Percentiles rank a stretch among this genome's conserved stretches.
Evolutionary conservation across 2,888 invertebrate species (phyloP).

Genomic region (Drosophila tripunctata): DNA sequence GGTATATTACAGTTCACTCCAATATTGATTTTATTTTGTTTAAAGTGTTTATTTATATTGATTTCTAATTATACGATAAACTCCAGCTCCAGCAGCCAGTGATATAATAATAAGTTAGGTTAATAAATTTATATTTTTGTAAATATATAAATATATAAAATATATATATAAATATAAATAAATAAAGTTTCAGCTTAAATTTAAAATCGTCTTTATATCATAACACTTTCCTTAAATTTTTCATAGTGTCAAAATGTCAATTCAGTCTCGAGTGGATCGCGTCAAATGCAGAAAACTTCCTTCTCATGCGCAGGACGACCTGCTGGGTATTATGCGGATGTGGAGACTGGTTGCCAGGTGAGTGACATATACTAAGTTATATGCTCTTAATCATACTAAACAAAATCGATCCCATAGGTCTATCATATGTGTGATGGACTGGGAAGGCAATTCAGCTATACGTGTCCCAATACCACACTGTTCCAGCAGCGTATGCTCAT

Average conservation of each 20-base stretch:
- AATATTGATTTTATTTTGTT: no score
- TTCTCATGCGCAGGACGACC: slow-evolving; percentile 89
- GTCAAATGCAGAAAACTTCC: slow-evolving; percentile 84
- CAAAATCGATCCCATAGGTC: slow-evolving; percentile 85
- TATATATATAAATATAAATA: no score
- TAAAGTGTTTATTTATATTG: no score
- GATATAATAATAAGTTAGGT: no score
- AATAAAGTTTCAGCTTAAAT: no score
- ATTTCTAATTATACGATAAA: no score
- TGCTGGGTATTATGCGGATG: slow-evolving; percentile 90
- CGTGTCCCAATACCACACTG: slow-evolving; percentile 91
- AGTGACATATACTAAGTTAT: slow-evolving; percentile 30
- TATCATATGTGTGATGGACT: slow-evolving; percentile 93
- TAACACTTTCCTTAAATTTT: neutral
- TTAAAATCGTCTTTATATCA: no score
- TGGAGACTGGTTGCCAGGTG: slow-evolving; percentile 90
- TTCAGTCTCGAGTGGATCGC: slow-evolving; percentile 11
- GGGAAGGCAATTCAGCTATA: slow-evolving; percentile 91
- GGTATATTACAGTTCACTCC: no score
- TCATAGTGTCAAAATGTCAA: slow-evolving; percentile 48
- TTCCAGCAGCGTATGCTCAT: slow-evolving; percentile 93
- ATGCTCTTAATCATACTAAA: neutral
- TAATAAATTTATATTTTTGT: no score
- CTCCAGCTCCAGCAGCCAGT: no score
- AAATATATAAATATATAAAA: no score